A percentile compares a stretch with the other conserved stretches of the same genome.
phyloP scores from a whole-genome alignment of 1,140 invertebrate species.

The Xylocopa sonorina region DNA sequence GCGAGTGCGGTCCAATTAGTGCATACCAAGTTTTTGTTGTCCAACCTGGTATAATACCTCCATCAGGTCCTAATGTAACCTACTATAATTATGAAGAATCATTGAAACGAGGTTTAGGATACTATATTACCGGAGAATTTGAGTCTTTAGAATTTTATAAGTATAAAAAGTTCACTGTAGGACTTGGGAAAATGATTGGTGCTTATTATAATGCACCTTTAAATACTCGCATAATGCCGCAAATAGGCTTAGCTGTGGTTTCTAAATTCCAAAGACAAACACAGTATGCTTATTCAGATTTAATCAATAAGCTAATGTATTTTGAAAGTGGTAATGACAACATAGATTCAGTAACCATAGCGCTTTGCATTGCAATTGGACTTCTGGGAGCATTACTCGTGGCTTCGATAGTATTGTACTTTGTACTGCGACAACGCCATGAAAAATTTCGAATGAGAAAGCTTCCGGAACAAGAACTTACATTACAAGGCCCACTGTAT shows the following conservation, averaged over 20 bases:
- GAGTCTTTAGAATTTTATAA: constrained; percentile 82
- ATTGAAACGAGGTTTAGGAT: constrained; percentile 84
- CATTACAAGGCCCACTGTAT: constrained; percentile 85
- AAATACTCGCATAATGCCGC: constrained; percentile 80
- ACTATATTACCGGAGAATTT: constrained; percentile 92
- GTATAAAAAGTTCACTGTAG: constrained; percentile 88
- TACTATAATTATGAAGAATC: constrained; percentile 83
- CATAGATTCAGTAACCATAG: constrained; percentile 76
- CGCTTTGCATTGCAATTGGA: constrained; percentile 85
- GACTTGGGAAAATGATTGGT: constrained; percentile 88
- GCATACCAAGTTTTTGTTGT: constrained; percentile 88
- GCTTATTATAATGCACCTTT: constrained; percentile 91
- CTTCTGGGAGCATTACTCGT: constrained; percentile 84
- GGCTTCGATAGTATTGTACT: constrained; percentile 84
- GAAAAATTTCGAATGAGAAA: constrained; percentile 80
- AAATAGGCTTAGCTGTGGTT: constrained; percentile 88
- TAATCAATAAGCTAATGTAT: constrained; percentile 77
- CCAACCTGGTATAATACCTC: constrained; percentile 79
- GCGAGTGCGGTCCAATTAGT: constrained; percentile 89
- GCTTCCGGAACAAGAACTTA: constrained; percentile 85
- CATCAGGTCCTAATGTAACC: constrained; percentile 56
- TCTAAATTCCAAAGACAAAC: constrained; percentile 86
- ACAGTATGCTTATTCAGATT: constrained; percentile 86
- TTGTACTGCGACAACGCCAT: constrained; percentile 83
- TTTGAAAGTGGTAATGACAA: constrained; percentile 51